A percentile compares a stretch with the other conserved stretches of the same genome.
phyloP scores from a whole-genome alignment of 1,140 invertebrate genomes.

The Drosophila miranda region DNA sequence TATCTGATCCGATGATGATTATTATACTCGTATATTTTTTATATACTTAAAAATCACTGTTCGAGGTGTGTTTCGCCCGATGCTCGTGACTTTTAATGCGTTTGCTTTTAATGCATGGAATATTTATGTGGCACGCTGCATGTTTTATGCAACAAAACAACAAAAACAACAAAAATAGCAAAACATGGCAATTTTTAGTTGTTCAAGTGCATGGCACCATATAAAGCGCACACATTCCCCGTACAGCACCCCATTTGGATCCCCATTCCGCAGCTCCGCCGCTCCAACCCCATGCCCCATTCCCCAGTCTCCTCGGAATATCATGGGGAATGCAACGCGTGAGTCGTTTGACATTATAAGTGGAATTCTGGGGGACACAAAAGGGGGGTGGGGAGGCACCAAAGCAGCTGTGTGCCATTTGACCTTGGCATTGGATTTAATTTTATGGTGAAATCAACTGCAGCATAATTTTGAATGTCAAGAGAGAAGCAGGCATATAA shows the following conservation, averaged over 20 bases:
- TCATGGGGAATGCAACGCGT: constrained; percentile 46
- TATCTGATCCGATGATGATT: constrained; percentile 38
- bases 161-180: background rate
- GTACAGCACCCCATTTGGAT: constrained; percentile 6
- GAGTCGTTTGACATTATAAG: constrained; percentile 74
- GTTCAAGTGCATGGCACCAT: constrained; percentile 71
- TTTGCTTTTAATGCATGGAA: constrained; percentile 63
- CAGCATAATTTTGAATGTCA: constrained; percentile 56
- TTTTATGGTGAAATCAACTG: constrained; percentile 70
- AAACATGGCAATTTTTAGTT: constrained; percentile 57
- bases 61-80: constrained; percentile 44
- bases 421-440: constrained; percentile 79
- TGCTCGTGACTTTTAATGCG: constrained; percentile 61
- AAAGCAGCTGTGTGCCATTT: constrained; percentile 57
- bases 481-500: background rate
- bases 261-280: constrained; percentile 19
- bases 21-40: constrained; percentile 23
- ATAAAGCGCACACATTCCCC: constrained; percentile 44
- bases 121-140: constrained; percentile 66
- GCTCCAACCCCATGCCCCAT: constrained; percentile 27
- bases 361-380: constrained; percentile 18
- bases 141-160: constrained; percentile 61
- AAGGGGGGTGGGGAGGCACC: background rate
- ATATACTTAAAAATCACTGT: constrained; percentile 28
- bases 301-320: background rate